phyloP scores from a whole-genome alignment of 2,797 vertebrate species.

The Tokudaia tokunoshimensis region DNA sequence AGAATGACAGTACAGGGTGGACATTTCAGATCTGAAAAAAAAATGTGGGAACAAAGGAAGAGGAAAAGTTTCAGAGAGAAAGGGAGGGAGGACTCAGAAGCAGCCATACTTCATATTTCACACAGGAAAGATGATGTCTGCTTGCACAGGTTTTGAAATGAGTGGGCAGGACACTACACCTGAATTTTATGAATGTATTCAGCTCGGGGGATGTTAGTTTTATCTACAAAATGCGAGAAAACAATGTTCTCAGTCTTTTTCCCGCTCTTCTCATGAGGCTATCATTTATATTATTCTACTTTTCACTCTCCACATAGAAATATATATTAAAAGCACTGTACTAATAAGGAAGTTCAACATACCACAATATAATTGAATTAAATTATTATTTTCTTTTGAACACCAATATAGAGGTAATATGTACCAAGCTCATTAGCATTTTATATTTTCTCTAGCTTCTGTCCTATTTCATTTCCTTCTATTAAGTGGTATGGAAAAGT shows the following conservation, averaged over 20 bases:
- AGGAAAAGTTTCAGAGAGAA: too few relatives aligned
- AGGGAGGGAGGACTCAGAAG: not conserved
- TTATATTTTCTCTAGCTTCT: not conserved
- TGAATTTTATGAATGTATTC: not conserved
- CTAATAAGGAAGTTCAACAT: not conserved
- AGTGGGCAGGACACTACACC: not conserved
- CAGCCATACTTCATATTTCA: not conserved
- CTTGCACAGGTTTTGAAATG: not conserved
- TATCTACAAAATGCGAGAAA: constrained; percentile 14
- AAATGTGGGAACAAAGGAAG: not conserved
- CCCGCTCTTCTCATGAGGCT: not conserved
- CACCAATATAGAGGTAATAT: not conserved
- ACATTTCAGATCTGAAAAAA: not conserved
- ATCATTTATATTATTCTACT: not conserved
- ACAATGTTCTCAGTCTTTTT: not conserved
- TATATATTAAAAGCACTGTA: not conserved
- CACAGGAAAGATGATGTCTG: not conserved
- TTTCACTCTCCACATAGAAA: not conserved
- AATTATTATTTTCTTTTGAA: not conserved
- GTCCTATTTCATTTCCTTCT: not conserved
- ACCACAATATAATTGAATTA: not conserved
- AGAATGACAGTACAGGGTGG: not conserved
- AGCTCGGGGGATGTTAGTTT: not conserved
- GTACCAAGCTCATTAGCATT: not conserved
- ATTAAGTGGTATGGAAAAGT: not conserved